phyloP scores from a whole-genome alignment of 2,888 invertebrate genomes.

The Miltochrista miniata region DNA sequence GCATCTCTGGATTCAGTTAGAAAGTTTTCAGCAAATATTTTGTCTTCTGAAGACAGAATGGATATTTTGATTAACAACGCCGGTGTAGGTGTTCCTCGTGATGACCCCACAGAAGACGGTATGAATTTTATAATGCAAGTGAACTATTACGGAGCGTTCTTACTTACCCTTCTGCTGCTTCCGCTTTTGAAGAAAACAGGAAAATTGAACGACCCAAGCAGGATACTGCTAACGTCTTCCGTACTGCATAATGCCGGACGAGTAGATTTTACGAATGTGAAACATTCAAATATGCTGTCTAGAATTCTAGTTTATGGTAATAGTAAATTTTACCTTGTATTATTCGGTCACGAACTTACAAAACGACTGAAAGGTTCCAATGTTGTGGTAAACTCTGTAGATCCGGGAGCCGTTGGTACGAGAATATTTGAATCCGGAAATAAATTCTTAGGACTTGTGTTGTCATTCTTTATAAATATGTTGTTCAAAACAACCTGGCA shows the following conservation, averaged over 20 bases:
- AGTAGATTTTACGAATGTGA: slow-evolving; percentile 85
- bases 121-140: slow-evolving; percentile 94
- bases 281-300: slow-evolving; percentile 79
- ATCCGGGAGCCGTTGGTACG: slow-evolving; percentile 91
- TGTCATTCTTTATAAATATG: slow-evolving; percentile 70
- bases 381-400: slow-evolving; percentile 90
- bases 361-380: slow-evolving; percentile 84
- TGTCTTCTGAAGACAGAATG: slow-evolving; percentile 85
- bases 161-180: slow-evolving; percentile 92
- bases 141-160: slow-evolving; percentile 95
- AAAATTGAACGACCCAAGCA: slow-evolving; percentile 81
- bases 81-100: slow-evolving; percentile 83
- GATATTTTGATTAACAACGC: slow-evolving; percentile 94
- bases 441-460: slow-evolving; percentile 72
- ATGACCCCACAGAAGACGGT: slow-evolving; percentile 86
- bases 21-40: slow-evolving; percentile 89
- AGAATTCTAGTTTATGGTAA: slow-evolving; percentile 74
- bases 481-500: slow-evolving; percentile 87
- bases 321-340: slow-evolving; percentile 88
- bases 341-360: slow-evolving; percentile 87
- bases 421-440: slow-evolving; percentile 83
- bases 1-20: slow-evolving; percentile 88
- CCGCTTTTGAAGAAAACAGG: slow-evolving; percentile 86
- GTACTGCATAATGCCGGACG: slow-evolving; percentile 85
- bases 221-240: slow-evolving; percentile 90